Conservation (phyloP, 2,113 vertebrate species). For the Spermophilus dauricus region DNA sequence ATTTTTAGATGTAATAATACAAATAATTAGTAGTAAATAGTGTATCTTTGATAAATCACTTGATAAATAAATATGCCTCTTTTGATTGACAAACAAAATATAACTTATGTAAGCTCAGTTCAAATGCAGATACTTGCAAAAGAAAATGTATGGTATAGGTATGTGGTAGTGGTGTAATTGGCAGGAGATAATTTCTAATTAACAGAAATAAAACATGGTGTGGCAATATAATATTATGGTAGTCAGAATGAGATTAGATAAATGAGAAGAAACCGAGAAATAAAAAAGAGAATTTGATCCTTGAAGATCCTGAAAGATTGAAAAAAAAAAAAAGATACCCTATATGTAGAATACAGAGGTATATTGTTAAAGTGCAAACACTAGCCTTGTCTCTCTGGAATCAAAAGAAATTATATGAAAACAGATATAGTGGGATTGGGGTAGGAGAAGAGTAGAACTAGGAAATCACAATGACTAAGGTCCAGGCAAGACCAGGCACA, state of each 20-base stretch:
- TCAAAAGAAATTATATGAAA: neutral
- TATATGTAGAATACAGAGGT: neutral
- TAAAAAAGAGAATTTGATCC: neutral
- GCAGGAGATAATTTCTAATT: neutral
- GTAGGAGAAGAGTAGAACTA: neutral
- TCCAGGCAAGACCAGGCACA: neutral
- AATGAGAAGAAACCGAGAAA: neutral
- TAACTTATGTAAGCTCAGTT: neutral
- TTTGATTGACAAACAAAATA: no score
- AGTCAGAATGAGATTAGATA: neutral
- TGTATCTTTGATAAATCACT: no score
- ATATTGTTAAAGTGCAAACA: neutral
- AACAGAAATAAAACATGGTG: neutral
- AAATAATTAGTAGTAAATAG: no score
- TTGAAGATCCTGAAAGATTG: neutral
- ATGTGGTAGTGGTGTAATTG: neutral
- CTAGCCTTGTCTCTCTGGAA: neutral
- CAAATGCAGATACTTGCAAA: neutral
- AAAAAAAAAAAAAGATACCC: neutral
- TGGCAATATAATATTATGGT: neutral
- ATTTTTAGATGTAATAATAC: no score
- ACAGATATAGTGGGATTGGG: fast-evolving
- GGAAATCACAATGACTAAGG: neutral
- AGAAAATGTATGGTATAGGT: neutral
- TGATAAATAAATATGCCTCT: no score